Conservation (phyloP, 2,888 invertebrate genomes). For the Tridacna crocea region DNA sequence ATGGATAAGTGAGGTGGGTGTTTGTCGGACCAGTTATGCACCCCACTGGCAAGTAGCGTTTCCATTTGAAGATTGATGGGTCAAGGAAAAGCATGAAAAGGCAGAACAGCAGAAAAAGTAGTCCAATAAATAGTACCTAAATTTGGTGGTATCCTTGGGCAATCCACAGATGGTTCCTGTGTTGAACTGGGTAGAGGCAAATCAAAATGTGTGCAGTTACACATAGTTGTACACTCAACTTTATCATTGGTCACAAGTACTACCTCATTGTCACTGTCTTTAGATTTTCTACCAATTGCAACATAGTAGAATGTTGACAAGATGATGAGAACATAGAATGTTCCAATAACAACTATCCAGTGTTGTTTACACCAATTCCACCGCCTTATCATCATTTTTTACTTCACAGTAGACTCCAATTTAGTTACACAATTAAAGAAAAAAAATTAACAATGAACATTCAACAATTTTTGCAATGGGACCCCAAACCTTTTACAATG, state of each 20-base stretch:
- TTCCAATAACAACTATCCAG: constrained; percentile 3
- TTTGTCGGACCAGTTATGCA: not conserved
- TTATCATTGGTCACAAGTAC: not conserved
- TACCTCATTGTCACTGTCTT: not conserved
- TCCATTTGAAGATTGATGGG: not conserved
- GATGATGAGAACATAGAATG: not conserved
- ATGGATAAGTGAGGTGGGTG: not conserved
- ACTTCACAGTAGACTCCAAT: not conserved
- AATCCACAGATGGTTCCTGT: not conserved
- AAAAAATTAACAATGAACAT: not conserved
- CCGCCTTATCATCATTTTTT: not conserved
- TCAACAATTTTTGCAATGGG: not conserved
- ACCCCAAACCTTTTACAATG: not conserved
- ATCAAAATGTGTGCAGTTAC: constrained; percentile 22
- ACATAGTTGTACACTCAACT: not conserved
- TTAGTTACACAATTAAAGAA: not conserved
- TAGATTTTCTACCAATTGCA: not conserved
- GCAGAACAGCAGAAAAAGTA: not conserved
- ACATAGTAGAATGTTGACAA: not conserved
- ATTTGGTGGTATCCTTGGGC: constrained; percentile 23
- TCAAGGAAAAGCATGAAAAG: not conserved
- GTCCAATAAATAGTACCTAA: not conserved
- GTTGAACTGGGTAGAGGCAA: not conserved
- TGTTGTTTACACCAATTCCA: not conserved
- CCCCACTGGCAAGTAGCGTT: not conserved